Conservation (phyloP, 2,888 invertebrate genomes). For the Ochlodes sylvanus region DNA sequence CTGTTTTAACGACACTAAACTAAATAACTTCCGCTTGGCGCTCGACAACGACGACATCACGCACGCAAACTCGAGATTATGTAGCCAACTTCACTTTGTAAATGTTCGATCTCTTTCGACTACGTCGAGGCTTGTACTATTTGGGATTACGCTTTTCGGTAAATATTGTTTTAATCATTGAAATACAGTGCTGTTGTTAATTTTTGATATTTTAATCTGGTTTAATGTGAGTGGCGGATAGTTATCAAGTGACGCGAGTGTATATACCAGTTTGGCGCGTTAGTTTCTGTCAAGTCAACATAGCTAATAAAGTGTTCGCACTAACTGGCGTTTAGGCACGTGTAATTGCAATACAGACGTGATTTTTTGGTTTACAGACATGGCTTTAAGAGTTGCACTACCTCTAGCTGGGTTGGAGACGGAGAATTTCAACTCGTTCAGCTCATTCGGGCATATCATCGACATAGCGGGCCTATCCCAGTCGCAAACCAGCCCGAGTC, state of each 20-base stretch:
- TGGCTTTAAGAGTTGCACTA: slow-evolving; percentile 87
- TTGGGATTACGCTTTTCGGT: slow-evolving; percentile 80
- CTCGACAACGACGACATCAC: slow-evolving; percentile 74
- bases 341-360: slow-evolving; percentile 71
- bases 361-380: slow-evolving; percentile 78
- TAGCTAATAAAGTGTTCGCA: slow-evolving; percentile 66
- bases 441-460: slow-evolving; percentile 79
- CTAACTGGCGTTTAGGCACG: slow-evolving; percentile 74
- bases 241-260: slow-evolving; percentile 55
- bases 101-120: slow-evolving; percentile 82
- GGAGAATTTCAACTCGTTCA: slow-evolving; percentile 80
- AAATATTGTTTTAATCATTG: slow-evolving; percentile 72
- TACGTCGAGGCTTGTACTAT: slow-evolving; percentile 80
- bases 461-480: slow-evolving; percentile 80
- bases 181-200: slow-evolving; percentile 51
- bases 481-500: slow-evolving; percentile 82
- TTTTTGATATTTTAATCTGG: slow-evolving; percentile 50
- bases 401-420: slow-evolving; percentile 84
- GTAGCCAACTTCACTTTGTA: slow-evolving; percentile 76
- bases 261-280: slow-evolving; percentile 80
- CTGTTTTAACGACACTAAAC: slow-evolving; percentile 67
- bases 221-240: slow-evolving; percentile 56
- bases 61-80: slow-evolving; percentile 67
- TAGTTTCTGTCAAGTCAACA: slow-evolving; percentile 82
- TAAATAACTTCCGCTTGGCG: slow-evolving; percentile 75